Evolutionary conservation across 2,113 vertebrate species (phyloP), one percentile per base, ranked within the genome.

Genomic region (Trochalopteron elliotii): DNA sequence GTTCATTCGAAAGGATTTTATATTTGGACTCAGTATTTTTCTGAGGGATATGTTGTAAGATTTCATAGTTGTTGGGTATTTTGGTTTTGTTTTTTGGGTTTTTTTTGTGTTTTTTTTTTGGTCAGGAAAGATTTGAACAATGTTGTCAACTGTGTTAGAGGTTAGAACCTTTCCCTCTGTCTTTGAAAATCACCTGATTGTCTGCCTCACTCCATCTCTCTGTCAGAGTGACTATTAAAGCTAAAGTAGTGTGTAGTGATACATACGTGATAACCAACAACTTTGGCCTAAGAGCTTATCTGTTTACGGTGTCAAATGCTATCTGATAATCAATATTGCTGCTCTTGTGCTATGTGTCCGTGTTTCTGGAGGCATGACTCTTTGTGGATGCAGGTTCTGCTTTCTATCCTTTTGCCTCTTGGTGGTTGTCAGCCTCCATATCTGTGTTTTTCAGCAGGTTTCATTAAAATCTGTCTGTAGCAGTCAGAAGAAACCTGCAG

Each of bases 251-350:
- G 81, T 92, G 96, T 22, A 94, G 94, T 70, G 96, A 97, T 97
- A 97, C 94, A 93, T 87, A 89, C 2, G 8, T 95, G 97, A 97
- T 97, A 97, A 97, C 90, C 90, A 94, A 75, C 92, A 95, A 91
- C 96, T 95, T 94, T 91, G 96, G 94, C 96, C 96, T 95, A 39
- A 95, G 87, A 94, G 95, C 96, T 97, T 97, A 97, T 97, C 97
- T 97, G 92, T 96, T 97, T 94, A 61, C 31, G 1, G 91, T 97
- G 97, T 97, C 97, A 97, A 97, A 96, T 90, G 95, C 95, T 97
- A 97, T 97, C 97, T 96, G 92, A 97, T 97, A 97, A 97, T 97
- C 97, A 96, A 96, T 97, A 97, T 74, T 89, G 70, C 89, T 78
- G 82, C 75, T 95, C 89, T 77, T 45, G 88, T 94, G 86, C 70